Percentiles rank a stretch among this genome's conserved stretches.
These are phyloP conservation scores for Drosophila yakuba DNA, from an alignment of 1,140 invertebrate genomes.

Conservation along the genomic window DNA sequence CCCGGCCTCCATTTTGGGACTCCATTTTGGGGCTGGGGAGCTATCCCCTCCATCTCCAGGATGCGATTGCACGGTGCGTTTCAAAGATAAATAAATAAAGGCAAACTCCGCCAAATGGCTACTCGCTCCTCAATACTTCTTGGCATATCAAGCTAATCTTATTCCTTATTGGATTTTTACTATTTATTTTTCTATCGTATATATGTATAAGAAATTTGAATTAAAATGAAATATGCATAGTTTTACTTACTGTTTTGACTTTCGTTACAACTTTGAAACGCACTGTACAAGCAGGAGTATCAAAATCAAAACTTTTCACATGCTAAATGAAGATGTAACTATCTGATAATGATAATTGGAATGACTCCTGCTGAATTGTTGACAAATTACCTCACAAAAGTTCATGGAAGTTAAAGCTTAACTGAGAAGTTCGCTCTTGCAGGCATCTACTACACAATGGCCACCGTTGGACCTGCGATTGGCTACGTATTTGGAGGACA, in stretches of 20 bases:
- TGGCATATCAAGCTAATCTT: too few relatives aligned
- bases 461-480: constrained; percentile 92
- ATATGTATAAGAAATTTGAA: too few relatives aligned
- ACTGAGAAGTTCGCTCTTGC: constrained; percentile 68
- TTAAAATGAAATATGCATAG: too few relatives aligned
- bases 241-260: too few relatives aligned
- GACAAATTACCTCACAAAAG: not conserved
- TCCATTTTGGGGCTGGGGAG: constrained; percentile 6
- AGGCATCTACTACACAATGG: constrained; percentile 93
- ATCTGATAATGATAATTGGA: not conserved
- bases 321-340: constrained; percentile 73
- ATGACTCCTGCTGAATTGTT: not conserved
- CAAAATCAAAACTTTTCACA: constrained; percentile 32
- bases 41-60: not conserved
- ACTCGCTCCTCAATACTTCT: not conserved
- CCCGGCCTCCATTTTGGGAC: too few relatives aligned
- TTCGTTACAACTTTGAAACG: not conserved
- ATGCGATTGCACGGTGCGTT: constrained; percentile 7
- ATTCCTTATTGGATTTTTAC: too few relatives aligned
- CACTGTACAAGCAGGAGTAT: not conserved
- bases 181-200: too few relatives aligned
- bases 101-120: not conserved
- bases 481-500: constrained; percentile 92
- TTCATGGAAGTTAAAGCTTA: constrained; percentile 2
- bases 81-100: not conserved